Conservation (phyloP, 37 sponge, comb jelly and placozoan species). For the Aplysina aerophoba region DNA sequence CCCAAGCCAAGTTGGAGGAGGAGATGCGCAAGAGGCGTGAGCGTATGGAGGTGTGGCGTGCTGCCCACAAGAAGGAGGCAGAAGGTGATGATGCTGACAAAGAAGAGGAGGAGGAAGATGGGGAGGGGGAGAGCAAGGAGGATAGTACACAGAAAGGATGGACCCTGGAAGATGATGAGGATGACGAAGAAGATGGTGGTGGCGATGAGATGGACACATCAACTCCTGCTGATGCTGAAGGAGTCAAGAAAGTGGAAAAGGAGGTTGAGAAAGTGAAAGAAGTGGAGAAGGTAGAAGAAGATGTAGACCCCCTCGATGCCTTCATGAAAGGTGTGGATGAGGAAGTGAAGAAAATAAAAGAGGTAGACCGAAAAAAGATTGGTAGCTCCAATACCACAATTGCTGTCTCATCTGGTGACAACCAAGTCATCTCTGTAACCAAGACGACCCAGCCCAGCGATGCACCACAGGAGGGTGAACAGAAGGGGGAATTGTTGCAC, state of each 20-base stretch:
- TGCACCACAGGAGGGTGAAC: neutral
- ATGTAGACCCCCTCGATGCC: conserved; percentile 91
- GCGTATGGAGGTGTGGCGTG: conserved; percentile 92
- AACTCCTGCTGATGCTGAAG: conserved; percentile 12
- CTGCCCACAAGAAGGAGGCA: conserved; percentile 74
- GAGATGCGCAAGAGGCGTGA: conserved; percentile 92
- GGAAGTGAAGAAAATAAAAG: conserved; percentile 39
- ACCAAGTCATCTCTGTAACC: conserved; percentile 16
- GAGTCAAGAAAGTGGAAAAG: neutral
- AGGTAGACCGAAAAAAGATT: conserved; percentile 16
- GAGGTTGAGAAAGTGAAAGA: conserved; percentile 13
- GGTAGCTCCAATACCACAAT: neutral
- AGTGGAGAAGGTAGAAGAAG: conserved; percentile 56
- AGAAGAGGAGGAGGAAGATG: neutral
- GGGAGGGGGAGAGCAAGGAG: neutral
- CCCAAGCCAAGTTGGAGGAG: conserved; percentile 84
- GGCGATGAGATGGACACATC: conserved; percentile 29
- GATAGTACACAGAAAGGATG: conserved; percentile 46
- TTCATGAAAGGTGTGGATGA: conserved; percentile 78
- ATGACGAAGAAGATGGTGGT: conserved; percentile 62
- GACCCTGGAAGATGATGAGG: conserved; percentile 91
- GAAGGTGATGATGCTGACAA: conserved; percentile 45
- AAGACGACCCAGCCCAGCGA: neutral
- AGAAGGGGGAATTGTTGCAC: conserved; percentile 91
- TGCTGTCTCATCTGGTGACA: neutral